phyloP scores from a whole-genome alignment of 1,140 invertebrate species.

The Cydia strobilella region DNA sequence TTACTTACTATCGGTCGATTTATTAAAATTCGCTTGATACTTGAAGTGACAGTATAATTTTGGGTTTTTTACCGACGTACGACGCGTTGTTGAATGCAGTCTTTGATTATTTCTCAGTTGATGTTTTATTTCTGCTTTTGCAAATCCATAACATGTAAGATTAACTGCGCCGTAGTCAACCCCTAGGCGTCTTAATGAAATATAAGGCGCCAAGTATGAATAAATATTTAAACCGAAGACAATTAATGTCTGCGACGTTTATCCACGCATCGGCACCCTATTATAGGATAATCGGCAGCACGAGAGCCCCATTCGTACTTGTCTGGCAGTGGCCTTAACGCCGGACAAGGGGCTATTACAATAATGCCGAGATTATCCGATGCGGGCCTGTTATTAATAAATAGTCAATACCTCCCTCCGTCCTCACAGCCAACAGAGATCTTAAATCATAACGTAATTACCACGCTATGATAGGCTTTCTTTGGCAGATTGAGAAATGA shows the following conservation, averaged over 20 bases:
- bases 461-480: constrained; percentile 56
- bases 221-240: constrained; percentile 39
- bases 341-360: constrained; percentile 65
- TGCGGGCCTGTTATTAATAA: constrained; percentile 69
- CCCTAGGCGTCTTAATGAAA: constrained; percentile 25
- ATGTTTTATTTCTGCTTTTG: constrained; percentile 2
- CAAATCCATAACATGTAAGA: constrained; percentile 12
- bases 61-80: background rate
- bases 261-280: constrained; percentile 42
- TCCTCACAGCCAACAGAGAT: constrained; percentile 54
- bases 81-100: background rate
- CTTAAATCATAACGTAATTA: constrained; percentile 72
- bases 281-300: constrained; percentile 38
- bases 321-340: constrained; percentile 52
- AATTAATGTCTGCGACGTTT: constrained; percentile 43
- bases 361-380: constrained; percentile 66
- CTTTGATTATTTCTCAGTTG: background rate
- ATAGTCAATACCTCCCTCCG: constrained; percentile 66
- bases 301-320: constrained; percentile 56
- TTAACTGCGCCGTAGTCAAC: background rate
- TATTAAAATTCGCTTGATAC: background rate
- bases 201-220: constrained; percentile 28
- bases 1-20: background rate
- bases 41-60: constrained; percentile 1
- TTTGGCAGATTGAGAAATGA: constrained; percentile 60